phyloP scores from a whole-genome alignment of 2,113 vertebrate genomes.

The Gallinago media region DNA sequence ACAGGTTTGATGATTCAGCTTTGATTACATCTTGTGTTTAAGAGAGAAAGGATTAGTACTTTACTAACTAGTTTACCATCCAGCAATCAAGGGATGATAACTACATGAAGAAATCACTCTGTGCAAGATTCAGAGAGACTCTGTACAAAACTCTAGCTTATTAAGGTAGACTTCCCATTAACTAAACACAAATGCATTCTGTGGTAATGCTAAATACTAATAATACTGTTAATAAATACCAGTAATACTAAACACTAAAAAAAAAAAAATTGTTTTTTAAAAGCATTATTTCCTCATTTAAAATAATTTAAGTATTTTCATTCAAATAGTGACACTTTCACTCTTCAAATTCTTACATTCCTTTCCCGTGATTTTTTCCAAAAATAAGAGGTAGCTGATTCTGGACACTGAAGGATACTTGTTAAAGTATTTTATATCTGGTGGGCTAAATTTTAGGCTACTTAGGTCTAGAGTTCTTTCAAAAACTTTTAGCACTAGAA shows the following conservation, averaged over 20 bases:
- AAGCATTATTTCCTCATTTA: neutral
- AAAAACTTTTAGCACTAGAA: neutral
- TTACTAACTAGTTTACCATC: neutral
- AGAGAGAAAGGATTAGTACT: neutral
- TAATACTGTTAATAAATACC: neutral
- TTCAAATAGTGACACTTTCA: neutral
- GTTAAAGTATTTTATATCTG: neutral
- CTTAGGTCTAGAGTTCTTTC: neutral
- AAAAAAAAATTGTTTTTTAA: neutral
- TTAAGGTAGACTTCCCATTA: neutral
- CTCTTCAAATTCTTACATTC: neutral
- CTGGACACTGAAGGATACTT: neutral
- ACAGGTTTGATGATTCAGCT: neutral
- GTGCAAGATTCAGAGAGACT: neutral
- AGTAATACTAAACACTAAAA: neutral
- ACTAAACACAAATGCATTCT: neutral
- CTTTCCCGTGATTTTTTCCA: neutral
- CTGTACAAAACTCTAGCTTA: neutral
- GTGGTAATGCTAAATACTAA: neutral
- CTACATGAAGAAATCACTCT: neutral
- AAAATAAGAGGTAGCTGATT: neutral
- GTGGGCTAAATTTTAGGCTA: neutral
- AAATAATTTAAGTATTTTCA: neutral
- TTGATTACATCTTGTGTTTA: neutral
- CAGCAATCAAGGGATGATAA: neutral